Evolutionary conservation across 30 jellyfish, hydroid and myxozoan species (phyloP).

Genomic region (Aurelia coerulea): DNA sequence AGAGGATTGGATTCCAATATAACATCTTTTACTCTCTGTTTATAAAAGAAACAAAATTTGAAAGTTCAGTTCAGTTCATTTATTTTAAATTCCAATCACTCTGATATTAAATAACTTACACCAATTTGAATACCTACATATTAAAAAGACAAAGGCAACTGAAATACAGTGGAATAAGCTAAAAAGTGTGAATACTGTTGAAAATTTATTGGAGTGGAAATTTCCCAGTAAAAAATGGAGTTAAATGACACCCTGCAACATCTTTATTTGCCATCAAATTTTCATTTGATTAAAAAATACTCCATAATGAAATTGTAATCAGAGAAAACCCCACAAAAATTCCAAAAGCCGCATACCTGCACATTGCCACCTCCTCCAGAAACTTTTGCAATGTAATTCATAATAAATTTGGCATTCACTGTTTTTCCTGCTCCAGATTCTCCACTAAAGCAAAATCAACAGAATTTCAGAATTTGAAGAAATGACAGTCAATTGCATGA

Average conservation of each 20-base stretch:
- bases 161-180: too few relatives aligned
- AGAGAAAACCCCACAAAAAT: not conserved
- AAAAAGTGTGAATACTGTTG: too few relatives aligned
- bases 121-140: too few relatives aligned
- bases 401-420: constrained; percentile 93
- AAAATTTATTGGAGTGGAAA: too few relatives aligned
- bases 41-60: not conserved
- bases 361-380: constrained; percentile 99
- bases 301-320: not conserved
- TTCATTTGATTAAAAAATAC: not conserved
- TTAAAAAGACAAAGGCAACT: too few relatives aligned
- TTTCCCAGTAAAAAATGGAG: too few relatives aligned
- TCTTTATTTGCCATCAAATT: too few relatives aligned
- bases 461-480: too few relatives aligned
- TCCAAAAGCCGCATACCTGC: constrained; percentile 39
- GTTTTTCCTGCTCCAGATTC: constrained; percentile 99
- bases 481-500: too few relatives aligned
- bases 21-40: constrained; percentile 91
- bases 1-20: constrained; percentile 97
- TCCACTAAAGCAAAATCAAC: constrained; percentile 74
- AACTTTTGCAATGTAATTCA: constrained; percentile 98
- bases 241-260: too few relatives aligned
- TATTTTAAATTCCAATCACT: too few relatives aligned
- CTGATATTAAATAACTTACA: too few relatives aligned
- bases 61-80: not conserved